Conservation (phyloP, 2,888 invertebrate species). For the Cryptus armator region DNA sequence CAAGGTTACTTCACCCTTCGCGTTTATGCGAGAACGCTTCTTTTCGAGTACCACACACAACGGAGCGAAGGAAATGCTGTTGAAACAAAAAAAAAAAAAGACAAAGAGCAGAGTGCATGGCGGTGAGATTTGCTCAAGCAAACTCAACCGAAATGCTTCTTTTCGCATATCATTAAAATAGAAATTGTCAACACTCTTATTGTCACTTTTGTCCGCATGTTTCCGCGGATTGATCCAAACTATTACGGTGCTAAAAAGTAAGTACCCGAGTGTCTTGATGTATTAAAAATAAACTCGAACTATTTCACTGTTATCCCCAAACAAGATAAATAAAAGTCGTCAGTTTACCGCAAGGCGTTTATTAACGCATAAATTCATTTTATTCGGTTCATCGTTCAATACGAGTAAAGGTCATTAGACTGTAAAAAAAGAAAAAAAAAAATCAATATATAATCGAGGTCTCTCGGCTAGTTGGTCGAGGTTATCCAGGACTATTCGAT, state of each 20-base stretch:
- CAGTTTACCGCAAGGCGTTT: too few species aligned
- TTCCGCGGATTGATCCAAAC: background rate
- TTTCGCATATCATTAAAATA: background rate
- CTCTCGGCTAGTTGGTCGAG: constrained; percentile 2
- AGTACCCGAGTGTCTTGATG: too few species aligned
- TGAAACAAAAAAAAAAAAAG: background rate
- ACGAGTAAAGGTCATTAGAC: background rate
- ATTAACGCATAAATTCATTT: too few species aligned
- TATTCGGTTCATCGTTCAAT: background rate
- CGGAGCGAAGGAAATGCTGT: constrained; percentile 28
- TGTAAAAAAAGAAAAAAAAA: background rate
- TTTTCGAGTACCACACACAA: constrained; percentile 24
- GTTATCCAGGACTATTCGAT: constrained; percentile 43
- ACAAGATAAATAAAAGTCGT: too few species aligned
- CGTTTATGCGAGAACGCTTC: constrained; percentile 27
- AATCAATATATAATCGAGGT: background rate
- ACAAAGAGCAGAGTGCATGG: background rate
- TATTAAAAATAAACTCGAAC: too few species aligned
- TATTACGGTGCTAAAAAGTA: background rate
- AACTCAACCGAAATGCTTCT: constrained; percentile 23
- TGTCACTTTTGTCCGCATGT: background rate
- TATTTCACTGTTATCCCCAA: too few species aligned
- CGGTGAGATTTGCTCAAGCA: constrained; percentile 21
- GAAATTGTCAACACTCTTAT: background rate
- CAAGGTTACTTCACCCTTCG: constrained; percentile 45